Conservation (phyloP, 53 echinoderm and acorn worm species). For the Apostichopus leukothele region DNA sequence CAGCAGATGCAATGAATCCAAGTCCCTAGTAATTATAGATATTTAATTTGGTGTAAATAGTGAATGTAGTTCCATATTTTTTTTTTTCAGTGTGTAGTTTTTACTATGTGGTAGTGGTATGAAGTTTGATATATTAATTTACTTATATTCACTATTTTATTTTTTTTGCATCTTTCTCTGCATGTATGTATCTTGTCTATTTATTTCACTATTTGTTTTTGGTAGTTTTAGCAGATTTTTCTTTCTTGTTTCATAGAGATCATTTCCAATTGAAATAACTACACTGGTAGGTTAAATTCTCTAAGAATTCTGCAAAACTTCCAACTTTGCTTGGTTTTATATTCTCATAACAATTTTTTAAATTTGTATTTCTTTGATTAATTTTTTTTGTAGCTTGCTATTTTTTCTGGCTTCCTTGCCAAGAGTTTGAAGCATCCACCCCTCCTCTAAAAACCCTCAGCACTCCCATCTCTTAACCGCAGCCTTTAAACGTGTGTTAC, state of each 20-base stretch:
- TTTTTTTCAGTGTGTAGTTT: too few relatives aligned
- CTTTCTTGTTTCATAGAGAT: constrained; percentile 41
- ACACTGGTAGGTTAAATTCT: constrained; percentile 46
- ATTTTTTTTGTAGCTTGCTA: background rate
- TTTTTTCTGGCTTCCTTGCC: background rate
- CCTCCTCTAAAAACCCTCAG: background rate
- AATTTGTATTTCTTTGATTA: background rate
- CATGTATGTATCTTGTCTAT: constrained; percentile 11
- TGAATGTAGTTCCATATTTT: too few relatives aligned
- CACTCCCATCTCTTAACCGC: too few relatives aligned
- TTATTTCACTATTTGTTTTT: background rate
- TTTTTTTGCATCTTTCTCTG: background rate
- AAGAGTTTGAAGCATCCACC: background rate
- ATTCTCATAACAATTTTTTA: background rate
- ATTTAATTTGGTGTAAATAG: too few relatives aligned
- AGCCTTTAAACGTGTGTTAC: too few relatives aligned
- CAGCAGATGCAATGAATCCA: too few relatives aligned
- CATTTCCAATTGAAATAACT: constrained; percentile 50
- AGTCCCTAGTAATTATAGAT: too few relatives aligned
- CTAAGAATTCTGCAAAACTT: background rate
- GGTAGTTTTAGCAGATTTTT: constrained; percentile 45
- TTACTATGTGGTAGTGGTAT: too few relatives aligned
- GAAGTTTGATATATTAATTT: background rate
- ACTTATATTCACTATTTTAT: background rate
- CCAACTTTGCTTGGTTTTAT: background rate